Percentiles rank a stretch among this genome's conserved stretches.
Evolutionary conservation across 64 coral and sea anemone genomes (phyloP).

Genomic region (Montipora foliosa): DNA sequence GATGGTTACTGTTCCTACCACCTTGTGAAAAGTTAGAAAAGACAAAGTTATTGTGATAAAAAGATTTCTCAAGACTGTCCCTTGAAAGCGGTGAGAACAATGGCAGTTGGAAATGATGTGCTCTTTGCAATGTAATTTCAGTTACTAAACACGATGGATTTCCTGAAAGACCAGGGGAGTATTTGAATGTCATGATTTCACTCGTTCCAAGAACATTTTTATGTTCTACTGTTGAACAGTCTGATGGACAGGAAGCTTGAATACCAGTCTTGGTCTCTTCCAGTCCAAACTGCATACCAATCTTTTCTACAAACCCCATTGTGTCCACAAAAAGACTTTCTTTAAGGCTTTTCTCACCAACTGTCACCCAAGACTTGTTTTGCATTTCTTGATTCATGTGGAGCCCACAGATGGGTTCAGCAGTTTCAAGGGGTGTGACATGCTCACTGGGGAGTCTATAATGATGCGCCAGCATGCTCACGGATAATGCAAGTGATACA

Average conservation of each 20-base stretch:
- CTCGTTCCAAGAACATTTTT: not conserved
- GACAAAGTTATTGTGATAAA: slow-evolving; percentile 10
- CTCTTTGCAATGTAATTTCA: not conserved
- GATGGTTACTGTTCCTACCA: not conserved
- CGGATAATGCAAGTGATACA: slow-evolving; percentile 51
- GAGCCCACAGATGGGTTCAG: slow-evolving; percentile 35
- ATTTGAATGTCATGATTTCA: not conserved
- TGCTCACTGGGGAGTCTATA: not conserved
- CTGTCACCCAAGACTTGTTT: not conserved
- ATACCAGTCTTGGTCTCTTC: not conserved
- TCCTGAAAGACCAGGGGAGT: not conserved
- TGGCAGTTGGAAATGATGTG: not conserved
- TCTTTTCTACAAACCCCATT: not conserved
- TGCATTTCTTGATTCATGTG: not conserved
- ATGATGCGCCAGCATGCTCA: not conserved
- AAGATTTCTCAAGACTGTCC: not conserved
- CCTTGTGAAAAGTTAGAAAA: slow-evolving; percentile 1
- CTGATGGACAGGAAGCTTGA: not conserved
- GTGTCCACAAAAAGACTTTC: not conserved
- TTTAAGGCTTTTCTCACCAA: not conserved
- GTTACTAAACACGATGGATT: not conserved
- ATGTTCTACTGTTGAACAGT: not conserved
- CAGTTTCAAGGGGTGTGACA: not conserved
- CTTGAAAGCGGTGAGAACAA: not conserved
- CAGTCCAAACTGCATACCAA: too few species aligned